These are phyloP conservation scores for Enteromius trimaculatus DNA, from an alignment of 2,797 vertebrate species.

Conservation along the genomic window DNA sequence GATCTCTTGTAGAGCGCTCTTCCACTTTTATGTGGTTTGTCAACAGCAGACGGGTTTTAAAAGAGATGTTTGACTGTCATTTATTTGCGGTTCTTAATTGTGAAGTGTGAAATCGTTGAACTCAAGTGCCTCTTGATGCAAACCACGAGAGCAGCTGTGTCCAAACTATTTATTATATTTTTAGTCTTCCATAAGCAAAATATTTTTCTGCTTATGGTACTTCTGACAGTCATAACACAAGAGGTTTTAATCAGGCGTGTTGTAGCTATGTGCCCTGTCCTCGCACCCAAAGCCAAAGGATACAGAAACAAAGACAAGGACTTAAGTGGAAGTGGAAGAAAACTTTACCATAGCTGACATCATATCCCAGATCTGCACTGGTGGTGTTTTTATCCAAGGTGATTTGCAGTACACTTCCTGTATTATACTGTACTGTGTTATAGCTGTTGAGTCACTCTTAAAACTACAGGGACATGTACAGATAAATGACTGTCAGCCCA, in stretches of 20 bases:
- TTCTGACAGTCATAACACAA: conserved; percentile 53
- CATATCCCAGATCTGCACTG: neutral
- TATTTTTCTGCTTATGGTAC: conserved; percentile 39
- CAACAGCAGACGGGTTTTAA: conserved; percentile 3
- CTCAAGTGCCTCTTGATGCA: neutral
- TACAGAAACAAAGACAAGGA: neutral
- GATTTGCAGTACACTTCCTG: neutral
- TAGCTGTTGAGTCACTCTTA: neutral
- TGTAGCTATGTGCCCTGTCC: conserved; percentile 28
- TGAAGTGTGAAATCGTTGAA: neutral
- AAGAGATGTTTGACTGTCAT: neutral
- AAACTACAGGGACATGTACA: neutral
- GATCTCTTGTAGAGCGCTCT: neutral
- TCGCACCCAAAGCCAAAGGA: neutral
- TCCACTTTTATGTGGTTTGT: conserved; percentile 14
- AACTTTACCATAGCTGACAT: neutral
- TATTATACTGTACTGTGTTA: no score
- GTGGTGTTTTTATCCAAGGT: neutral
- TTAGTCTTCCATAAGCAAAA: conserved; percentile 9
- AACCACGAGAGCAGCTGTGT: conserved; percentile 1
- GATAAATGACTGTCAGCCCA: neutral
- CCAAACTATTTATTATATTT: conserved; percentile 1
- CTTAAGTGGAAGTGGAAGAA: neutral
- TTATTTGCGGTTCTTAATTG: conserved; percentile 1
- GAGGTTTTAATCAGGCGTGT: conserved; percentile 45